Conservation (phyloP, 2,113 vertebrate genomes). For the Cyrtonyx montezumae region DNA sequence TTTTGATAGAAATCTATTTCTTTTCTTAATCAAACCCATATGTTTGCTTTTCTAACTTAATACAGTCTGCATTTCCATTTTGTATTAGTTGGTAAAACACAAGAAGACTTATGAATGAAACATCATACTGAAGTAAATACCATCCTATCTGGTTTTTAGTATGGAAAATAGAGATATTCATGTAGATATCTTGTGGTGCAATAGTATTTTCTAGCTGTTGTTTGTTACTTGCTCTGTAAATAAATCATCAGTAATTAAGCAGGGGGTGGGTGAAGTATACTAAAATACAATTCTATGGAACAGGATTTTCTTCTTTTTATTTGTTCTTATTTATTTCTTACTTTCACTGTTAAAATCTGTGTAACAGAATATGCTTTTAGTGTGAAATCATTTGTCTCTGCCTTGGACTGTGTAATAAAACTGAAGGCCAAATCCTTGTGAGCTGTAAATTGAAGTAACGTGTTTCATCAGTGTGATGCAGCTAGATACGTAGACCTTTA, state of each 20-base stretch:
- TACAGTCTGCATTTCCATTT: constrained; percentile 17
- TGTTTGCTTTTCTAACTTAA: constrained; percentile 25
- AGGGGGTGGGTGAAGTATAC: not conserved
- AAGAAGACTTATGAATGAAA: constrained; percentile 26
- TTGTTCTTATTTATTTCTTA: constrained; percentile 17
- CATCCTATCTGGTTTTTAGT: constrained; percentile 26
- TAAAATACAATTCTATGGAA: not conserved
- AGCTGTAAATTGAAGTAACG: constrained; percentile 1
- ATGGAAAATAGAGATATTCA: constrained; percentile 26
- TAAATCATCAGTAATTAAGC: constrained; percentile 27
- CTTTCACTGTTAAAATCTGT: constrained; percentile 1
- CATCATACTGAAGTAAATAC: constrained; percentile 19
- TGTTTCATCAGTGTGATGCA: not conserved
- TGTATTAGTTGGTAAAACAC: constrained; percentile 36
- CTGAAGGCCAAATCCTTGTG: not conserved
- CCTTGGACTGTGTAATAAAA: constrained; percentile 38
- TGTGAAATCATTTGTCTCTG: constrained; percentile 26
- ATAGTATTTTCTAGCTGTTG: constrained; percentile 50
- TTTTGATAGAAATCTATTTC: not conserved
- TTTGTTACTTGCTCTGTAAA: constrained; percentile 57
- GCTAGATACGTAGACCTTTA: not conserved
- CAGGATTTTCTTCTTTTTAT: not conserved
- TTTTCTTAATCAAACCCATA: constrained; percentile 4
- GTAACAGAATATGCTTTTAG: not conserved
- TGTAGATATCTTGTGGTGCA: constrained; percentile 43